Evolutionary conservation across 2,888 invertebrate species (phyloP), one percentile per base, ranked within the genome.

Genomic region (Pogonocherus hispidulus): DNA sequence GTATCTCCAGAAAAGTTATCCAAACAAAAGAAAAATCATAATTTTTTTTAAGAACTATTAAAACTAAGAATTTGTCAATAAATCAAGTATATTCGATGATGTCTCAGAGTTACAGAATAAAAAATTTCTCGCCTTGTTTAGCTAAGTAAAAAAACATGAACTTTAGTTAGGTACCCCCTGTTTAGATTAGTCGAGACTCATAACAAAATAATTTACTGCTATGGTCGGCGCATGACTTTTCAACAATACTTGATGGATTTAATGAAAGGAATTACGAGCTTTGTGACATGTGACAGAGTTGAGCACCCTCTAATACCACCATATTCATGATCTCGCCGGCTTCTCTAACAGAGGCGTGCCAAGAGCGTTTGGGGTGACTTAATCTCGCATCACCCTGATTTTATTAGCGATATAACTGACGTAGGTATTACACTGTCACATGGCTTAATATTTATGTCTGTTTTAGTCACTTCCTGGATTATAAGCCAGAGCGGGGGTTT

Each of bases 221-320:
- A 19, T 22, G 60, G 59, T 44, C 22, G 59, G 47, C 11, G 20
- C 37, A 62, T 51, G 62, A 49, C 65, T 65, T 62, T 65, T 69
- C 60, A 65, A 65, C 65, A 65, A 65, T 69, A 69, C 62, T 65
- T 65, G 69, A 69, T 49, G 62, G 65, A 62, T 69, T 69, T 65
- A 65, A 69, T 69, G 62, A 62, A 69, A 69, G 51, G 65, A 51
- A 56, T 62, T 65, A 60, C 55, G 56, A 46, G 56, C 60, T 65
- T 56, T 62, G 59, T 59, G 57, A 67, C 57, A 52, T 67, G 63
- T 63, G 67, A 63, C 56, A 47, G 59, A 23, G 47, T 51, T 51
- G 51, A 62, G 47, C 51, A 20, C 51, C 60, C 60, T 51, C 18
- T 51, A 51, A 49, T 49, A 35, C 60, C 51, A 37, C 60, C 60